phyloP scores from a whole-genome alignment of 2,888 invertebrate genomes.

The Eupithecia pulchellata region DNA sequence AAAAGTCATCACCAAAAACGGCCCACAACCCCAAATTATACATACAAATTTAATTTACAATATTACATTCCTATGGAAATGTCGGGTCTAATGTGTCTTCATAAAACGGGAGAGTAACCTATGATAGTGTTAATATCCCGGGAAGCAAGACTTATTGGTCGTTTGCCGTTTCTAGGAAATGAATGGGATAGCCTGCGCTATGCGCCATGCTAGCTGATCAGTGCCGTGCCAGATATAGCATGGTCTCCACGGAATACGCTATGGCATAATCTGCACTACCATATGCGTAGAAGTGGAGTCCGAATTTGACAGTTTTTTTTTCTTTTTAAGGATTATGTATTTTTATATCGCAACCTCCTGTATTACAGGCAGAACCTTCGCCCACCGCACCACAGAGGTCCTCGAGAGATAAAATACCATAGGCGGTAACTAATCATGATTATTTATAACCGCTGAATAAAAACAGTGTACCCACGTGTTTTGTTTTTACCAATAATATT shows the following conservation, averaged over 20 bases:
- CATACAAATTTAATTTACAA: constrained; percentile 44
- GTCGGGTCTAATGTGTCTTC: constrained; percentile 80
- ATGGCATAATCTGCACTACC: too few relatives aligned
- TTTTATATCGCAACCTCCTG: too few relatives aligned
- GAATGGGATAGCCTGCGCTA: constrained; percentile 70
- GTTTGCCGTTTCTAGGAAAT: constrained; percentile 80
- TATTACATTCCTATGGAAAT: constrained; percentile 71
- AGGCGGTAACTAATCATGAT: too few relatives aligned
- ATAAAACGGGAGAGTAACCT: constrained; percentile 82
- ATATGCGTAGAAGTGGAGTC: too few relatives aligned
- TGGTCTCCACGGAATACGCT: too few relatives aligned
- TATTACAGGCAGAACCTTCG: too few relatives aligned
- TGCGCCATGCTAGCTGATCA: constrained; percentile 48
- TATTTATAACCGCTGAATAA: too few relatives aligned
- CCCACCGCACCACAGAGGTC: too few relatives aligned
- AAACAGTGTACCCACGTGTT: background rate
- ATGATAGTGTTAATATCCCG: constrained; percentile 85
- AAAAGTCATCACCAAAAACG: background rate
- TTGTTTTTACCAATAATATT: background rate
- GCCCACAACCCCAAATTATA: constrained; percentile 3
- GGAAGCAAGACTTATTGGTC: constrained; percentile 84
- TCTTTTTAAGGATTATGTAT: too few relatives aligned
- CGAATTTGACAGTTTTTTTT: too few relatives aligned
- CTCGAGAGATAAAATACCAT: too few relatives aligned
- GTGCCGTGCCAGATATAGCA: constrained; percentile 41